Evolutionary conservation across 2,797 vertebrate genomes (phyloP), one percentile per base, ranked within the genome.

Genomic region (Pampus argenteus): DNA sequence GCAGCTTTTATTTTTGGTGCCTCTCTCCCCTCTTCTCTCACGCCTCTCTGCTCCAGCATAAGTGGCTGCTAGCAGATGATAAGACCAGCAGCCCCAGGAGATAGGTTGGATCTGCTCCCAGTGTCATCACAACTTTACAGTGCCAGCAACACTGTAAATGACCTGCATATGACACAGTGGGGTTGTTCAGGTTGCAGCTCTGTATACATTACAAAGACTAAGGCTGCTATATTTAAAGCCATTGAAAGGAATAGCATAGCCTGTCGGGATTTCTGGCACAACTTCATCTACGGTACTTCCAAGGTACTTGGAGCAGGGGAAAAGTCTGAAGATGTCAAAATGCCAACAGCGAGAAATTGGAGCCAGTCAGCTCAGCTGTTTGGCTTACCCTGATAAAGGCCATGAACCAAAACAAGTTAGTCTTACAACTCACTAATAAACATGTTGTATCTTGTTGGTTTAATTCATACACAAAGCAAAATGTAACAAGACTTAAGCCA

Each of bases 31-130:
- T 69, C 57, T 34, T 22, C 54, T 74, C 65, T 59, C 2, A 31
- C 79, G 79, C 83, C 77, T 83, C 74, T 74, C 47, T 73, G 64
- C 50, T 38, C 22, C 66, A 25, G 31, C 62, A 71, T 38, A 50
- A 47, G 56, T 69, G 65, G 38, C 88, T 91, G 91, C 78, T 66
- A 34, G 61, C 38, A 44, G 56, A 67, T 80, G 93, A 93, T 92
- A 92, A 94, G 88, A 74, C 23, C 29, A 6, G 58, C 40, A 64
- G 70, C 65, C 48, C 31, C 44, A 61, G 38, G 36, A 74, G 89
- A 78, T 82, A 69, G 52, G 48, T 65, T 49, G 66, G 71, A 64
- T 55, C 60, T 28, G 36, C 50, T 56, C 26, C 15, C 57, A 44
- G 31, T 14, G 2, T 58, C 29, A 55, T 2, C 2, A 40, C 29